phyloP scores from a whole-genome alignment of 37 sponge, comb jelly and placozoan genomes.

The Haliclona indistincta region DNA sequence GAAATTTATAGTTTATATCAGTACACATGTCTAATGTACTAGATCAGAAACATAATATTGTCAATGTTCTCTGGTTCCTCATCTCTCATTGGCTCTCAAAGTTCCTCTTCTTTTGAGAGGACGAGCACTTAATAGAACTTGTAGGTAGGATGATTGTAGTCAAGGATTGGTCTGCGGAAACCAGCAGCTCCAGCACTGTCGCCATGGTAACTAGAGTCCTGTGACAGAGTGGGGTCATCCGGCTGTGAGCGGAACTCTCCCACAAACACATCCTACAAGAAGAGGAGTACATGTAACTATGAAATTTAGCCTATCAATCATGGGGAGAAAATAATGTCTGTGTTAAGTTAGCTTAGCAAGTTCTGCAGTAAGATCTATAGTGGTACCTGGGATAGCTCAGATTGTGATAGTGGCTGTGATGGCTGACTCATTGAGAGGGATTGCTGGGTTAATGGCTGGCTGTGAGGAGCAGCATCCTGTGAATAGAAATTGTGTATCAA shows the following conservation, averaged over 20 bases:
- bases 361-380: too few relatives aligned
- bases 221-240: slow-evolving; percentile 54
- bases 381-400: slow-evolving; percentile 87
- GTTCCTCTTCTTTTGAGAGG: too few relatives aligned
- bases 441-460: slow-evolving; percentile 79
- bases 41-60: too few relatives aligned
- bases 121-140: slow-evolving; percentile 32
- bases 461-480: slow-evolving; percentile 10
- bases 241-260: slow-evolving; percentile 49
- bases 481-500: background rate
- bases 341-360: too few relatives aligned
- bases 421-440: slow-evolving; percentile 73
- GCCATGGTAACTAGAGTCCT: slow-evolving; percentile 48
- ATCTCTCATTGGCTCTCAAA: too few relatives aligned
- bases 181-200: slow-evolving; percentile 11
- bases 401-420: slow-evolving; percentile 89
- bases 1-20: too few relatives aligned
- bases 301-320: background rate
- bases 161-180: slow-evolving; percentile 43
- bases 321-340: too few relatives aligned
- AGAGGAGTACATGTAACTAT: background rate
- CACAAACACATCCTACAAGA: slow-evolving; percentile 10
- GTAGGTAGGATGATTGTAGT: slow-evolving; percentile 55
- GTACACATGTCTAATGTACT: too few relatives aligned
- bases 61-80: too few relatives aligned